Conservation (phyloP, 2,797 vertebrate genomes). For the Champsocephalus gunnari region DNA sequence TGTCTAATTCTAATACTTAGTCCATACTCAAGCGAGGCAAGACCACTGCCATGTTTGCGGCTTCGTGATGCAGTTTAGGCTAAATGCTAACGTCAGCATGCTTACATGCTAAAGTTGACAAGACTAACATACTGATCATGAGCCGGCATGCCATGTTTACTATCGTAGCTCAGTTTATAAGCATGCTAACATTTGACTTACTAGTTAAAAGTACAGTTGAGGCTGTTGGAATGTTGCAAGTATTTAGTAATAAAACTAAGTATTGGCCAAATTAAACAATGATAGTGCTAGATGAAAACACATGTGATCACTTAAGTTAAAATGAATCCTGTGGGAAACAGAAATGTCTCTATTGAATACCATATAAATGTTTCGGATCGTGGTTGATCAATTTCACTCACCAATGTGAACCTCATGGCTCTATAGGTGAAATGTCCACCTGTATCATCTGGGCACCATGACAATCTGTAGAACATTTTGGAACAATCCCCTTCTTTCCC, state of each 20-base stretch:
- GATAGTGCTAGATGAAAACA: too few relatives aligned
- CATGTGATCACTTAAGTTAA: too few relatives aligned
- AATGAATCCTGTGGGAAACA: too few relatives aligned
- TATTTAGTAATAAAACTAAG: too few relatives aligned
- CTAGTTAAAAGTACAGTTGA: too few relatives aligned
- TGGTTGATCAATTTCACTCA: not conserved
- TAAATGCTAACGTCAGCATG: constrained; percentile 5
- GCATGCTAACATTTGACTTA: not conserved
- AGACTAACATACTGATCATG: not conserved
- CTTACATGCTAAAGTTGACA: not conserved
- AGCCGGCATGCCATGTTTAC: not conserved
- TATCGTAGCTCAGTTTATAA: not conserved
- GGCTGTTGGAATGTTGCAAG: not conserved
- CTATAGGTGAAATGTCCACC: not conserved
- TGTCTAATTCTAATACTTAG: not conserved
- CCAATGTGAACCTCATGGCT: not conserved
- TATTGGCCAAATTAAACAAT: too few relatives aligned
- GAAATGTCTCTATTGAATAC: too few relatives aligned
- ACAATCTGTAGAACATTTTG: not conserved
- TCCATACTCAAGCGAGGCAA: not conserved
- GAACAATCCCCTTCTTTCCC: not conserved
- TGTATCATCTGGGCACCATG: not conserved
- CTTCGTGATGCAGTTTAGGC: not conserved
- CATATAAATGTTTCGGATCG: too few relatives aligned
- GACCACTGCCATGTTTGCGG: not conserved